Base-by-base conservation (phyloP, 2,888 invertebrate species). In the Lumbricus terrestris region DNA sequence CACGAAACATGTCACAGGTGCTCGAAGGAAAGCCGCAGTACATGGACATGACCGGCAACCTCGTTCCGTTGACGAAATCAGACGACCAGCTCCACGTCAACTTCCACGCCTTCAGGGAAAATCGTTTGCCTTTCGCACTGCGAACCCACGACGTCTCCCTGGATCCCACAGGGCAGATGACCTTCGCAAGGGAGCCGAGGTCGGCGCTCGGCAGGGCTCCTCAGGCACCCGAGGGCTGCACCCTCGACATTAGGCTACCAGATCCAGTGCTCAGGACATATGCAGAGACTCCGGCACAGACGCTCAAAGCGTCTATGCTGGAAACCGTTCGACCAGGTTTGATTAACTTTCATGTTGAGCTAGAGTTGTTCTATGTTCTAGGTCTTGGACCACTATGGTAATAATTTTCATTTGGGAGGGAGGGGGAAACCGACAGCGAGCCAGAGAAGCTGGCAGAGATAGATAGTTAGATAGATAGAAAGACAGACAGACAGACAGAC, bases 61-160 rank as follows among this genome's bases (percentile, higher is more conserved):
- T 91, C 15, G 35, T 37, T 23, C 82, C 85, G 20, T 8, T 88
- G 42, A 88, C 40, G 35, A 90, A 90, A 88, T 69, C 89, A 2
- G 37, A n/a, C 69, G 88, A 83, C 0, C 90, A 88, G 37, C 89
- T 82, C 29, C 54, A 54, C 35, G 38, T 91, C 34, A 89, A 90
- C 38, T 91, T 91, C 85, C 91, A 91, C 89, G 89, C 90, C 42
- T 89, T 91, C 89, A 47, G 91, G 16, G 89, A 90, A 42, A 91
- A 91, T 37, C 40, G 91, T 5, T 69, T 91, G 69, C 91, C 91
- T 33, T 69, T 91, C 88, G 89, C 37, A 38, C 69, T 89, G 8
- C 35, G 83, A 20, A 33, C 38, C 23, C 85, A 54, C 35, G 89
- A 90, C 82, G 42, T 42, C 37, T 90, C 85, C 29, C 90, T 33